phyloP scores from a whole-genome alignment of 2,113 vertebrate genomes.

The Excalfactoria chinensis region DNA sequence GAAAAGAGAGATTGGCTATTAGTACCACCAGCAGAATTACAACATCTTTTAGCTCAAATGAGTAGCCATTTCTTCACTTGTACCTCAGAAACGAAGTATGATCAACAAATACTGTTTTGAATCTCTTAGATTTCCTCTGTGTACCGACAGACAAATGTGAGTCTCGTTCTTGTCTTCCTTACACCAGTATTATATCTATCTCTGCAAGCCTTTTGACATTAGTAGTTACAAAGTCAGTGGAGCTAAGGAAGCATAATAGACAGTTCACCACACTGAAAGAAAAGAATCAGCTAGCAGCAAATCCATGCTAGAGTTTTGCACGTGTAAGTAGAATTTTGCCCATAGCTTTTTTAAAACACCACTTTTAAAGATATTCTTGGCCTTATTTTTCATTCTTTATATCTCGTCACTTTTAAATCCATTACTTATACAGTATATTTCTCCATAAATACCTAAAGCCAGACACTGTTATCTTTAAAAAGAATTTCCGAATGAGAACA shows the following conservation, averaged over 20 bases:
- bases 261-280: not conserved
- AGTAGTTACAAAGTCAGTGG: not conserved
- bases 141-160: not conserved
- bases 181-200: not conserved
- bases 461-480: not conserved
- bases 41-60: not conserved
- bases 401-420: not conserved
- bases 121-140: not conserved
- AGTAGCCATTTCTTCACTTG: not conserved
- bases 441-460: not conserved
- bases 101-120: not conserved
- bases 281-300: not conserved
- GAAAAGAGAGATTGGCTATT: not conserved
- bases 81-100: not conserved
- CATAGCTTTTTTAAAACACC: not conserved
- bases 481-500: not conserved
- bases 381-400: not conserved
- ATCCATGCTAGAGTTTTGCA: not conserved
- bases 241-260: not conserved
- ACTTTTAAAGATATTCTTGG: not conserved
- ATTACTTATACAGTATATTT: not conserved
- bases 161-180: not conserved
- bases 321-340: not conserved
- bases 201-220: not conserved
- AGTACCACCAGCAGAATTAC: not conserved